Percentiles rank a stretch among this genome's conserved stretches.
Evolutionary conservation across 2,888 invertebrate genomes (phyloP).

Genomic region (Melanostoma mellinum): DNA sequence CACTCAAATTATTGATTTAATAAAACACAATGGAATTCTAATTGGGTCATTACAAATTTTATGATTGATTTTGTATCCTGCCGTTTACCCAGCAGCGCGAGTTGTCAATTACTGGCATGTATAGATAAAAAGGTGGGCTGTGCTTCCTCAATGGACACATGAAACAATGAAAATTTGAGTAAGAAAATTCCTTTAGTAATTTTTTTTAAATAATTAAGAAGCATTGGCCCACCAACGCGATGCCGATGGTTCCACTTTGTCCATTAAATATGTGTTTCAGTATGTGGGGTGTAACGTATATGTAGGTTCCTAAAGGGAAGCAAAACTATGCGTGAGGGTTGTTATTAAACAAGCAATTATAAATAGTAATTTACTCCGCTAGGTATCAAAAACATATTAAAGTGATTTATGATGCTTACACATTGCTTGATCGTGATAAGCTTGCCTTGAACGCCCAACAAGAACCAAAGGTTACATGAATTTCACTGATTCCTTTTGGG

Average conservation of each 20-base stretch:
- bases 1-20: conserved; percentile 32
- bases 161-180: neutral
- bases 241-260: neutral
- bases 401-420: too few relatives aligned
- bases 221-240: neutral
- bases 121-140: neutral
- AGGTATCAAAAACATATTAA: too few relatives aligned
- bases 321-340: too few relatives aligned
- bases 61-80: conserved; percentile 42
- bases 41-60: conserved; percentile 47
- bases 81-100: conserved; percentile 7
- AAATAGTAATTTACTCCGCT: too few relatives aligned
- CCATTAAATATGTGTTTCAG: neutral
- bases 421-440: too few relatives aligned
- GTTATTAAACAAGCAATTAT: too few relatives aligned
- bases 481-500: too few relatives aligned
- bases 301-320: too few relatives aligned
- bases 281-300: too few relatives aligned
- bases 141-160: neutral
- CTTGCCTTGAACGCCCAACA: too few relatives aligned
- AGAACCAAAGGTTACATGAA: too few relatives aligned
- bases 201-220: conserved; percentile 31
- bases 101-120: conserved; percentile 25
- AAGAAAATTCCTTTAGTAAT: conserved; percentile 1
- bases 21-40: conserved; percentile 41